Percentiles rank a stretch among this genome's conserved stretches.
Evolutionary conservation across 2,888 invertebrate species (phyloP).

Genomic region (Plemyria rubiginata): DNA sequence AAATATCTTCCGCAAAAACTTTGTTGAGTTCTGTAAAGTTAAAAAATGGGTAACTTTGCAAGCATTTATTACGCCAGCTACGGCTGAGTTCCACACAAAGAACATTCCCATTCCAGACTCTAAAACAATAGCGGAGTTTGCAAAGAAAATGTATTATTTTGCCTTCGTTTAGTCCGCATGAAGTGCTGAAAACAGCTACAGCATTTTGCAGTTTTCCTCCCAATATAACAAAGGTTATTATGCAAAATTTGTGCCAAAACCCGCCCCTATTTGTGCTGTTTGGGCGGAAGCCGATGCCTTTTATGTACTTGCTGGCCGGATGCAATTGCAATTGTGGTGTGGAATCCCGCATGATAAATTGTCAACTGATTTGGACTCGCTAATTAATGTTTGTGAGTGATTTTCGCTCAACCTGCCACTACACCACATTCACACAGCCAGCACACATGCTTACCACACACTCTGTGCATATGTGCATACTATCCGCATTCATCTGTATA

Average conservation of each 20-base stretch:
- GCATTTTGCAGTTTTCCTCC: constrained; percentile 56
- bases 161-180: constrained; percentile 43
- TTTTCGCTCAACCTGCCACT: constrained; percentile 40
- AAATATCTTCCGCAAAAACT: constrained; percentile 8
- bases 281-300: constrained; percentile 60
- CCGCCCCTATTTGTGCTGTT: constrained; percentile 60
- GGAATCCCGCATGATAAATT: constrained; percentile 64
- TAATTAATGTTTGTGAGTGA: constrained; percentile 62
- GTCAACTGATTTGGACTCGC: constrained; percentile 63
- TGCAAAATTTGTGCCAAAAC: constrained; percentile 77
- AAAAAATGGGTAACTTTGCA: constrained; percentile 8
- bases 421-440: constrained; percentile 8
- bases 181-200: constrained; percentile 44
- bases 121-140: constrained; percentile 27
- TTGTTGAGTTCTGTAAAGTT: neutral
- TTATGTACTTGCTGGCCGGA: constrained; percentile 67
- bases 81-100: constrained; percentile 16
- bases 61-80: constrained; percentile 19
- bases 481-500: neutral
- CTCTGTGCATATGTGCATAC: neutral
- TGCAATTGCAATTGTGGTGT: constrained; percentile 63
- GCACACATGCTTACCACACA: neutral
- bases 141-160: constrained; percentile 42
- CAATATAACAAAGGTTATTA: constrained; percentile 66
- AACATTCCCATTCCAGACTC: constrained; percentile 20